Evolutionary conservation across 1,140 invertebrate species (phyloP).

Genomic region (Caenorhabditis brenneri): DNA sequence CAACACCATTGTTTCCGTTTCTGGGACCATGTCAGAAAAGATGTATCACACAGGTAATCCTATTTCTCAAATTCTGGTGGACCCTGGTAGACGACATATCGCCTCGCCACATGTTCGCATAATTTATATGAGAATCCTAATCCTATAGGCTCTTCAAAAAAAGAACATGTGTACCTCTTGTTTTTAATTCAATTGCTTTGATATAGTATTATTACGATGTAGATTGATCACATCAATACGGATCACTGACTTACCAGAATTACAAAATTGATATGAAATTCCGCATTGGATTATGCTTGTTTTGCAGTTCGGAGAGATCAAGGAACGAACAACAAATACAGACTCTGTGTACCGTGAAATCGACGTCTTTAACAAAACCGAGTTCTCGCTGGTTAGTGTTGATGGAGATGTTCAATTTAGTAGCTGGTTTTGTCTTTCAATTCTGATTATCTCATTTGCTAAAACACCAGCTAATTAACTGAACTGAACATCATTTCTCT

Average conservation of each 20-base stretch:
- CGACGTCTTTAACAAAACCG: constrained; percentile 36
- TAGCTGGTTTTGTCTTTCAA: background rate
- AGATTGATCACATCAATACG: constrained; percentile 17
- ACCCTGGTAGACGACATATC: no score
- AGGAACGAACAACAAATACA: background rate
- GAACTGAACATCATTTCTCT: background rate
- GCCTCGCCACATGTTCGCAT: constrained; percentile 8
- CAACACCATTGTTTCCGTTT: background rate
- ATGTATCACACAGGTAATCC: constrained; percentile 4
- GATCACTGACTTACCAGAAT: constrained; percentile 2
- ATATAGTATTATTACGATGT: constrained; percentile 5
- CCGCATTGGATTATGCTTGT: background rate
- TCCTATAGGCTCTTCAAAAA: background rate
- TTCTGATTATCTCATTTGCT: background rate
- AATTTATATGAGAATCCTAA: constrained; percentile 32
- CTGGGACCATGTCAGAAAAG: constrained; percentile 27
- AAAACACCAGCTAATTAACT: constrained; percentile 32
- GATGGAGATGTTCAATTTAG: background rate
- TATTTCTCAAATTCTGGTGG: background rate
- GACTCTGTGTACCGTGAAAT: constrained; percentile 17
- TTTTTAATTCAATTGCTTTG: background rate
- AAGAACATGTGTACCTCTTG: background rate
- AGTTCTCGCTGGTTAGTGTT: constrained; percentile 25
- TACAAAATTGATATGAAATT: background rate
- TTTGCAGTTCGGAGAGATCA: constrained; percentile 35